Base-by-base conservation (phyloP, 2,797 vertebrate genomes). In the Gouania willdenowi region DNA sequence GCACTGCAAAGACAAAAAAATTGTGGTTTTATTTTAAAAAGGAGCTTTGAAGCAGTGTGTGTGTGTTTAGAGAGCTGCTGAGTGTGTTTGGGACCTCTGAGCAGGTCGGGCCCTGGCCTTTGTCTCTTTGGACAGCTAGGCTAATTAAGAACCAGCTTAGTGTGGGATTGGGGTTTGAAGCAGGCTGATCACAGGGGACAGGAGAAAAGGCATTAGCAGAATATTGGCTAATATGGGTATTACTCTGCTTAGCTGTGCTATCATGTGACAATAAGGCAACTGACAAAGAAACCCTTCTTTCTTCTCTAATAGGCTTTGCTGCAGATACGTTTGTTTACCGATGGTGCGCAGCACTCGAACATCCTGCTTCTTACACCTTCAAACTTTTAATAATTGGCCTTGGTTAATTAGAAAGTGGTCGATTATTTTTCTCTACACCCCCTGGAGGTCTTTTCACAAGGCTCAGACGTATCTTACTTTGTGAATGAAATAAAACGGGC, bases 141-240 rank as follows among this genome's bases (percentile, higher is more conserved):
- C 65, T 88, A 88, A 89, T 88, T 87, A 86, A 71, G 75, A 81
- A 81, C 50, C 44, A 66, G 71, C 73, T 85, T 85, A 88, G 77
- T 39, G 46, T n/a, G 51, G 82, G 85, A 87, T 89, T 89, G 86
- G 48, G 44, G 61, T 50, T 71, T 55, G 47, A 71, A 76, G 70
- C 66, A 59, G 73, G 73, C 76, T 74, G 82, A 87, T 81, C 74
- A 79, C 66, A 71, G 63, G 71, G 78, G 76, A 77, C 70, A 77
- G 78, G 75, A 79, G 64, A 81, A 79, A 84, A 82, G 75, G 77
- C 71, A 78, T 84, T 85, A 79, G 70, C 38, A 76, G 66, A 77
- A 62, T 66, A 57, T 71, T 74, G 69, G 82, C 75, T 87, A 82
- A 88, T 85, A 75, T 73, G 80, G 79, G 77, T 80, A 77, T 87